Evolutionary conservation across 2,113 vertebrate species (phyloP), one percentile per base, ranked within the genome.

Genomic region (Nestor notabilis): DNA sequence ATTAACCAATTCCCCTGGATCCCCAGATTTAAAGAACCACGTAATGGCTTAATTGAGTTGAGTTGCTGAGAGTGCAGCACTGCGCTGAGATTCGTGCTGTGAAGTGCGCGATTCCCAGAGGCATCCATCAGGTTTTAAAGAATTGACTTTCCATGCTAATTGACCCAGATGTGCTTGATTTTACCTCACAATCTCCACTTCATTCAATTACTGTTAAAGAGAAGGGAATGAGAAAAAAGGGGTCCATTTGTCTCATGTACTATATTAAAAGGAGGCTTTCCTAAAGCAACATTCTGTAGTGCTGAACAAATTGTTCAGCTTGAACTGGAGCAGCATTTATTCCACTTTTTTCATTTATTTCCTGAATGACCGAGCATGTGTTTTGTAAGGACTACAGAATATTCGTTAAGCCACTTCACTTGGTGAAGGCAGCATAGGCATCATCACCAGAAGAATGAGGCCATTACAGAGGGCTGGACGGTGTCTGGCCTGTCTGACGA

Each of bases 41-140:
- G 94, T 97, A 97, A 96, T 95, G 89, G 91, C 97, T 96, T 97
- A 97, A 96, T 97, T 97, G 96, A 96, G 94, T 96, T 85, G 87
- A 83, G 95, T 88, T 88, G 84, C 94, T 93, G 94, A 93, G 95
- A 95, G 91, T 88, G 89, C 43, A 3, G 94, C 29, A 1, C 92
- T 95, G 91, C 3, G 3, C 93, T 92, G 89, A 88, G 93, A 64
- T 95, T 95, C 91, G 82, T 97, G 96, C 97, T 96, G 96, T 94
- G 96, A 95, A 94, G 94, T 60, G 94, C 0, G 0, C 23, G 9
- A 96, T 97, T 97, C 96, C 96, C 97, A 97, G 97, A 95, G 91
- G 89, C 90, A 97, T 93, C 95, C 95, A 83, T 97, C 95, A 93
- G 95, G 71, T 94, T 90, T 91, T 88, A 93, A 95, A 97, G 96